Conservation (phyloP, 2,797 vertebrate species). For the Hypotaenidia okinawae region DNA sequence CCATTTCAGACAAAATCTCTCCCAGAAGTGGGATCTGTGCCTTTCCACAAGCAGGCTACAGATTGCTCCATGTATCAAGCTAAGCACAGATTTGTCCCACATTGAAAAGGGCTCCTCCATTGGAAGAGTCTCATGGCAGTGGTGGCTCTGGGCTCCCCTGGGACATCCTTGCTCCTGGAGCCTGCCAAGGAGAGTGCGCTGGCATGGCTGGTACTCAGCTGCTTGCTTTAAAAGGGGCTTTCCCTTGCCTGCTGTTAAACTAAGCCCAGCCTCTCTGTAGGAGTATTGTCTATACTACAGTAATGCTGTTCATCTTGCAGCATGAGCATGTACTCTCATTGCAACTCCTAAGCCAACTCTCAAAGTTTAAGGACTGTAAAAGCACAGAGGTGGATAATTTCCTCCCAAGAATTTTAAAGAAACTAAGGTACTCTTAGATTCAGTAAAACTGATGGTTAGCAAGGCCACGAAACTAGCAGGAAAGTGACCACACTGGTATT, state of each 20-base stretch:
- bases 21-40: neutral
- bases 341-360: neutral
- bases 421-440: neutral
- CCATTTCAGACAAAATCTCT: neutral
- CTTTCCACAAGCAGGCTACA: neutral
- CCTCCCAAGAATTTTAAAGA: neutral
- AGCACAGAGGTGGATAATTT: neutral
- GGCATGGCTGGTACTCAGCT: neutral
- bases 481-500: neutral
- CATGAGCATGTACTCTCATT: neutral
- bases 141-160: neutral
- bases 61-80: neutral
- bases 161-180: neutral
- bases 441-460: neutral
- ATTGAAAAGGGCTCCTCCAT: neutral
- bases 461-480: neutral
- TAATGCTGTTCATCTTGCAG: neutral
- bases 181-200: rapidly evolving
- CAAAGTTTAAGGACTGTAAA: neutral
- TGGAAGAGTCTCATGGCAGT: neutral
- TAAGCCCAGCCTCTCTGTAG: neutral
- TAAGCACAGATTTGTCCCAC: neutral
- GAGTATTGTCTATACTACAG: neutral
- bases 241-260: neutral
- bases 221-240: neutral